phyloP scores from a whole-genome alignment of 2,888 invertebrate genomes.

The Zootermopsis nevadensis region DNA sequence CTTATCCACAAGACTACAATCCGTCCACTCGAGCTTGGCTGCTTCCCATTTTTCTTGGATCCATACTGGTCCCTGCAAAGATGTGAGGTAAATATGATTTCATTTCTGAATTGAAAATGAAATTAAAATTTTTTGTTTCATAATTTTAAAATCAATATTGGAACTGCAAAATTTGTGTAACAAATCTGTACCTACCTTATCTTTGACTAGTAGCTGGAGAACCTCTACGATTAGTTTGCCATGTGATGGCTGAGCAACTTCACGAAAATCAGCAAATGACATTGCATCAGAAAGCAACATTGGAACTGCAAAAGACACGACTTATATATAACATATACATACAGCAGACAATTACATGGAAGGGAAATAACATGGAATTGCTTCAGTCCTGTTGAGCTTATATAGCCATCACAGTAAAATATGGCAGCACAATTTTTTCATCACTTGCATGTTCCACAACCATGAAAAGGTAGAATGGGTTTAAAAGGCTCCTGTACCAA shows the following conservation, averaged over 20 bases:
- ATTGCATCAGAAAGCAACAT: conserved; percentile 66
- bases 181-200: conserved; percentile 62
- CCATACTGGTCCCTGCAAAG: conserved; percentile 64
- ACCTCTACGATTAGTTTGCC: conserved; percentile 69
- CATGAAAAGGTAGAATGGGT: no score
- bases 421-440: conserved; percentile 59
- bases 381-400: conserved; percentile 64
- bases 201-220: conserved; percentile 69
- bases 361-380: conserved; percentile 42
- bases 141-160: no score
- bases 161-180: neutral
- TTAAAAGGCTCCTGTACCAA: no score
- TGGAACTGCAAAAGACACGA: conserved; percentile 62
- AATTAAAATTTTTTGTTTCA: no score
- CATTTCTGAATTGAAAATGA: no score
- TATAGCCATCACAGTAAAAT: conserved; percentile 59
- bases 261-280: conserved; percentile 60
- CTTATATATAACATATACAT: no score
- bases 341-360: neutral
- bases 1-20: conserved; percentile 65
- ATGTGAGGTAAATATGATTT: neutral
- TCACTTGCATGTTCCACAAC: conserved; percentile 44
- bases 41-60: conserved; percentile 68
- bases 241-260: conserved; percentile 55
- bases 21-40: conserved; percentile 66